Conservation (phyloP, 2,888 invertebrate species). For the Ptychoptera contaminata region DNA sequence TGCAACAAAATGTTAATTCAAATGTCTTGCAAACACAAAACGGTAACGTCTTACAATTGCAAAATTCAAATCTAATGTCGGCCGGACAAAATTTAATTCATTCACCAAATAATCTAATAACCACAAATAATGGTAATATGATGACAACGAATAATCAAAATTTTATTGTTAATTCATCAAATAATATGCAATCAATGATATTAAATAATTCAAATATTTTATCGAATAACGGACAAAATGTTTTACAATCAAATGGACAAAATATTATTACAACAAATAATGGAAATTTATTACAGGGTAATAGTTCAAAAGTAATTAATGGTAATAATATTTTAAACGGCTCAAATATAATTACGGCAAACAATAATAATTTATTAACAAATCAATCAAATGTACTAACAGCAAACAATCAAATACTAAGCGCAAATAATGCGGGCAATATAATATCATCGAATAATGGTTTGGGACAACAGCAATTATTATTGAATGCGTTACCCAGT, state of each 20-base stretch:
- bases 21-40: slow-evolving; percentile 9
- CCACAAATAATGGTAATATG: not conserved
- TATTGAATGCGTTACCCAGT: slow-evolving; percentile 63
- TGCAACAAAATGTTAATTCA: slow-evolving; percentile 4
- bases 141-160: slow-evolving; percentile 6
- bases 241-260: slow-evolving; percentile 12
- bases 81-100: slow-evolving; percentile 10
- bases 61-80: slow-evolving; percentile 12
- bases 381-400: slow-evolving; percentile 8
- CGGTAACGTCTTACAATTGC: slow-evolving; percentile 12
- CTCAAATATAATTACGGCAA: slow-evolving; percentile 9
- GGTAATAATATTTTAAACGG: slow-evolving; percentile 1
- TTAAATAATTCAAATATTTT: slow-evolving; percentile 10
- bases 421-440: slow-evolving; percentile 11
- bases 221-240: not conserved
- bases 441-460: slow-evolving; percentile 15
- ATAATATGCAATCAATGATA: slow-evolving; percentile 16
- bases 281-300: slow-evolving; percentile 9
- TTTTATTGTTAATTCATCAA: slow-evolving; percentile 16
- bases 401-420: slow-evolving; percentile 12
- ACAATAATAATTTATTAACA: slow-evolving; percentile 7
- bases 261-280: slow-evolving; percentile 12
- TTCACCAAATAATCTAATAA: slow-evolving; percentile 8
- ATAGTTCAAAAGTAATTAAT: not conserved
- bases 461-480: slow-evolving; percentile 47